Evolutionary conservation across 2,888 invertebrate genomes (phyloP), one percentile per base, ranked within the genome.

Genomic region (Pharmacophagus antenor): DNA sequence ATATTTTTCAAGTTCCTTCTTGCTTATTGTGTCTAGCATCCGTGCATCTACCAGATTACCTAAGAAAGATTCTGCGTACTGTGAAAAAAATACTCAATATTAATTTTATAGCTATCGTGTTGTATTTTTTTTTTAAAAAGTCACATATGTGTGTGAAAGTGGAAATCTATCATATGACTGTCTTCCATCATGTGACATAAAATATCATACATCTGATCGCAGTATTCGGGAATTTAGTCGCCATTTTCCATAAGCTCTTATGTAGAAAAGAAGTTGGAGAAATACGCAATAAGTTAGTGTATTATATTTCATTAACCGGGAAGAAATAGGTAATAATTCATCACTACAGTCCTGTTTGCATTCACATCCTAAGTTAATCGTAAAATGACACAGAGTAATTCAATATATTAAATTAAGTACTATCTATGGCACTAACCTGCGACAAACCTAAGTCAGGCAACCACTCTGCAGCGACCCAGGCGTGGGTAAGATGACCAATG

Each of bases 381-480:
- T n/a, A 37, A 37, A 37, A 8, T 37, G 37, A 37, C n/a, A 15
- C n/a, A 10, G 5, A 37, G 37, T 4, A 37, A 15, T n/a, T 37
- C n/a, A n/a, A 3, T 37, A 37, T 37, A 6, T 2, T 37, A 37
- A 37, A 37, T 15, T n/a, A 37, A 4, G n/a, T n/a, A n/a, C 15
- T 37, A 7, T 18, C 15, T 37, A 7, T 18, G 15, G 0, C 7
- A 48, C 31, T 64, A 72, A 94, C 94, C 91, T 95, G 95, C 10
- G 97, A 94, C 58, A 98, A 88, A 60, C 98, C 98, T 55, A 98
- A 92, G 78, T 98, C 97, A 1, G 97, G 96, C 68, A 98, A 86
- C 97, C 98, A 98, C 78, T 97, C 97, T 54, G 96, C 95, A 25
- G 97, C 95, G 31, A 98, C 97, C 98, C 98, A 98, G 18, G 96